A percentile compares a stretch with the other conserved stretches of the same genome.
These are phyloP conservation scores for Probaryconus sp. DNA, from an alignment of 1,140 invertebrate genomes.

Conservation along the genomic window DNA sequence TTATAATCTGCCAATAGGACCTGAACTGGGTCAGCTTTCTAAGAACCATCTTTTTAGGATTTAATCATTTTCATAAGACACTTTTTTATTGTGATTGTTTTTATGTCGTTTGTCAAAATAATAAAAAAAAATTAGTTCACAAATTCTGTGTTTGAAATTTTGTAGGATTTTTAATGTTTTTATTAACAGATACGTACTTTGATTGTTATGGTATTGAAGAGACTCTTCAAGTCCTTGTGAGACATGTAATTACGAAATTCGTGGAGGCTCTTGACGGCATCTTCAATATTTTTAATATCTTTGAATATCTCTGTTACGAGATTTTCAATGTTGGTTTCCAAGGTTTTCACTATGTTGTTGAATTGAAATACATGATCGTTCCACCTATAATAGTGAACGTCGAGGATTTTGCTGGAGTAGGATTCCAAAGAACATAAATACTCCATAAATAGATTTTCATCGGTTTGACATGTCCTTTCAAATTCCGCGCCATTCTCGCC, in stretches of 20 bases:
- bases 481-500: constrained; percentile 85
- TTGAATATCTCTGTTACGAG: constrained; percentile 83
- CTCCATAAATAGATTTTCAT: constrained; percentile 86
- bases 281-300: constrained; percentile 81
- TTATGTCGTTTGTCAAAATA: too few relatives aligned
- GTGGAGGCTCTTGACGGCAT: constrained; percentile 43
- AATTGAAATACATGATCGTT: constrained; percentile 87
- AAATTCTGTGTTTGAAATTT: too few relatives aligned
- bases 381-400: constrained; percentile 45
- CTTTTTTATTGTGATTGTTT: too few relatives aligned
- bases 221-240: constrained; percentile 77
- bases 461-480: constrained; percentile 83
- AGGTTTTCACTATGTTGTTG: constrained; percentile 81
- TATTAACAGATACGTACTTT: constrained; percentile 65
- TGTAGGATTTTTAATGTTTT: too few relatives aligned
- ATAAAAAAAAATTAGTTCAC: too few relatives aligned
- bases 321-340: constrained; percentile 86
- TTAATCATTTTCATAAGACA: too few relatives aligned
- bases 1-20: too few relatives aligned
- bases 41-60: too few relatives aligned
- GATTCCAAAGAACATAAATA: constrained; percentile 81
- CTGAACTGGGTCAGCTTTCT: too few relatives aligned
- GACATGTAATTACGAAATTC: constrained; percentile 49
- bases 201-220: constrained; percentile 82
- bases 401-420: constrained; percentile 77